Conservation (phyloP, 2,113 vertebrate species). For the Bujurquina vittata region DNA sequence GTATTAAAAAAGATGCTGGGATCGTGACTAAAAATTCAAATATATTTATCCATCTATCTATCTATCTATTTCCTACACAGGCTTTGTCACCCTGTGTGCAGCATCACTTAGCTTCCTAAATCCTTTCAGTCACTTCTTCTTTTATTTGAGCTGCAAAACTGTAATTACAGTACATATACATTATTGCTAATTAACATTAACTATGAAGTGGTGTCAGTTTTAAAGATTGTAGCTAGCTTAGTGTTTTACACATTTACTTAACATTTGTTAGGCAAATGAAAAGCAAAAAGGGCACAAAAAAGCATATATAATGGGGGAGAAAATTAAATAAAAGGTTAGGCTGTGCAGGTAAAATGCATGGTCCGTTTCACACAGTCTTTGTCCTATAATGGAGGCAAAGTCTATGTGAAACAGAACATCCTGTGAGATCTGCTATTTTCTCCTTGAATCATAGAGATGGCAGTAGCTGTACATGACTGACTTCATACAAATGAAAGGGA, state of each 20-base stretch:
- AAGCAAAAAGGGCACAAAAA: no score
- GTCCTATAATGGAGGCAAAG: background rate
- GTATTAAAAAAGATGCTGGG: no score
- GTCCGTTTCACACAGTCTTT: background rate
- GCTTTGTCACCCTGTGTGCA: no score
- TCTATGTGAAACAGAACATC: background rate
- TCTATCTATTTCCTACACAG: background rate
- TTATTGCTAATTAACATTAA: no score
- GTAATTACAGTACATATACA: background rate
- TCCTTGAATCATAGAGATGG: background rate
- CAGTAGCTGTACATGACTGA: background rate
- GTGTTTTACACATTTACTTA: no score
- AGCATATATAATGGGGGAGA: background rate
- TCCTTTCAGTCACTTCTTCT: background rate
- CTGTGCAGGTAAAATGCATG: background rate
- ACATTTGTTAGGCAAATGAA: no score
- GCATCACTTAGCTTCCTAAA: no score
- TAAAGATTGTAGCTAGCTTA: no score
- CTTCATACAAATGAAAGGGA: background rate
- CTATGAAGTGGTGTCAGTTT: no score
- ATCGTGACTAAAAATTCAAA: background rate
- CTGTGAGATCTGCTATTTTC: constrained; percentile 1
- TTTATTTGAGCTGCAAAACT: background rate
- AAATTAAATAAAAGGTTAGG: background rate
- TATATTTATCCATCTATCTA: no score